Base-by-base conservation (phyloP, 1,140 invertebrate genomes). In the Pollicipes pollicipes region DNA sequence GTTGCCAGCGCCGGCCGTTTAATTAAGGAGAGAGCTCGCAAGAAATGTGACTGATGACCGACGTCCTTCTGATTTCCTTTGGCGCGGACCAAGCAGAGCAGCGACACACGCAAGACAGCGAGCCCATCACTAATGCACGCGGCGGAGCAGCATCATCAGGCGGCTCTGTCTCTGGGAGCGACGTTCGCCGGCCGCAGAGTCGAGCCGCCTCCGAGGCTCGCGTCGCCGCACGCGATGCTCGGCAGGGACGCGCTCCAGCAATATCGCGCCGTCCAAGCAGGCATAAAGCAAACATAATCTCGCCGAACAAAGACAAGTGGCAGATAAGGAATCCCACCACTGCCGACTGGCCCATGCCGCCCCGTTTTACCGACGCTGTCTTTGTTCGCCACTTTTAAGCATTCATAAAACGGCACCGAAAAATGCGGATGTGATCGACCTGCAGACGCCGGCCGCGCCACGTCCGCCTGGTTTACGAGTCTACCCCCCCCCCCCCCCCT, bases 221-320 rank as follows among this genome's bases (percentile, higher is more conserved):
- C 10, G 17, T 58, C 45, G 13, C 6, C 2, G 45, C 45, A 58
- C 45, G 45, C 45, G 2, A 58, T 58, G 45, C 45, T 58, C 45
- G 24, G 24, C 45, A 58, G 45, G 45, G 45, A 58, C 45, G 13
- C 45, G 24, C n/a, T n/a, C n/a, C 45, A 58, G 24, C 45, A 58
- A 58, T 58, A 58, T 58, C 45, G 45, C 45, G 45, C 45, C 13
- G 13, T 21, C 21, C 13, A 58, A 58, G 45, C 45, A 58, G 45
- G 45, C 45, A 58, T 58, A 58, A 58, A 58, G 45, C 45, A 58
- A 58, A 58, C 45, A 58, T 58, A 58, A 58, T 58, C 45, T 58
- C 10, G 13, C 2, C 45, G 24, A 21, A 58, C 45, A 58, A 58
- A 58, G 45, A 10, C 45, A 21, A 21, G 10, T 21, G 45, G 2